Conservation (phyloP, 2,797 vertebrate genomes). For the Trachops cirrhosus region DNA sequence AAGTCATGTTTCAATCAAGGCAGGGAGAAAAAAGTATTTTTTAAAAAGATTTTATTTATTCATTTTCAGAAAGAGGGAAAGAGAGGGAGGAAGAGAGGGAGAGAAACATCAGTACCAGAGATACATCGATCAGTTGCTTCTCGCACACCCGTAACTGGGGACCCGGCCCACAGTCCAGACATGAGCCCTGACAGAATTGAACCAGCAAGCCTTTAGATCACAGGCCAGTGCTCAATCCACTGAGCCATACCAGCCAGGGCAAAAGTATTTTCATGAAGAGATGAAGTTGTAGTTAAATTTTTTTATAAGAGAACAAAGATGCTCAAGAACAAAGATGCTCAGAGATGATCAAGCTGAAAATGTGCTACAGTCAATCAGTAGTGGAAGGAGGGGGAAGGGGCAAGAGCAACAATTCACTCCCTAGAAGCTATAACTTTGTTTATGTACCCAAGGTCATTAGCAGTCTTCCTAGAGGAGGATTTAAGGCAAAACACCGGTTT, state of each 20-base stretch:
- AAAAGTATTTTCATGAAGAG: not conserved
- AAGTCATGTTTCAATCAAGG: not conserved
- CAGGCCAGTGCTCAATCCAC: too few species aligned
- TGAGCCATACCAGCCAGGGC: too few species aligned
- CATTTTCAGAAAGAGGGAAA: too few species aligned
- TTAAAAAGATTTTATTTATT: not conserved
- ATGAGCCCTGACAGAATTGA: too few species aligned
- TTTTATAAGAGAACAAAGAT: not conserved
- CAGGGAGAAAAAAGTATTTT: not conserved
- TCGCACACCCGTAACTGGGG: too few species aligned
- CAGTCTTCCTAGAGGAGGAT: not conserved
- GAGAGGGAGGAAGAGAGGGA: too few species aligned
- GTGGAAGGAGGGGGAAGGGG: not conserved
- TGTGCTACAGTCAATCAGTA: not conserved
- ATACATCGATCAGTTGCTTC: too few species aligned
- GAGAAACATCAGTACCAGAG: too few species aligned
- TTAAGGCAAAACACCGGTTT: not conserved
- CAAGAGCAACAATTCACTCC: not conserved
- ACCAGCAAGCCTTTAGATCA: too few species aligned
- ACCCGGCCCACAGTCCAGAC: too few species aligned
- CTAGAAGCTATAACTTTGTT: not conserved
- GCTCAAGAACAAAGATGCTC: not conserved
- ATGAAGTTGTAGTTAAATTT: not conserved
- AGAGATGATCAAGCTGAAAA: not conserved
- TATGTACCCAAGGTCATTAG: not conserved